phyloP scores from a whole-genome alignment of 2,113 vertebrate genomes.

The Trogon surrucura region DNA sequence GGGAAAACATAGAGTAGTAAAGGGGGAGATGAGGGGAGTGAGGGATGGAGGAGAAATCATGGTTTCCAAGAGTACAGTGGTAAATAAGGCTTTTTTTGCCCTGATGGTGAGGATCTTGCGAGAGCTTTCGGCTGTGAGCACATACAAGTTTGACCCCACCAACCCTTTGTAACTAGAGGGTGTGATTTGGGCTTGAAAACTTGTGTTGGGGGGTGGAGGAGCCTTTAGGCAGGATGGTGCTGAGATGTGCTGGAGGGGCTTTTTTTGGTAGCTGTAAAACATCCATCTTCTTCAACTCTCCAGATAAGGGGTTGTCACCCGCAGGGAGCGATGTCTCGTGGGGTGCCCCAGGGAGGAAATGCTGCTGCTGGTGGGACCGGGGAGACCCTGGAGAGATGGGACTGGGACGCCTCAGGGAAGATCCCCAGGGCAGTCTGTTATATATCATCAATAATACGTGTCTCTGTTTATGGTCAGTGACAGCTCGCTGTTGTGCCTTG shows the following conservation, averaged over 20 bases:
- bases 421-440: constrained; percentile 6
- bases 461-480: neutral
- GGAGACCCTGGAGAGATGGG: neutral
- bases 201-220: neutral
- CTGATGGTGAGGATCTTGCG: neutral
- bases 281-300: neutral
- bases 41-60: constrained; percentile 63
- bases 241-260: neutral
- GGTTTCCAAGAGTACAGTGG: constrained; percentile 64
- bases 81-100: constrained; percentile 25
- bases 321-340: rapidly evolving
- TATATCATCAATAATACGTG: neutral
- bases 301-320: neutral
- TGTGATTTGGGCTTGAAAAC: neutral
- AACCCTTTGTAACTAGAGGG: neutral
- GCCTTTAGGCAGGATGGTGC: neutral
- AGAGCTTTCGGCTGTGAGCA: neutral
- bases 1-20: constrained; percentile 71
- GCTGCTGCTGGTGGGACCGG: neutral
- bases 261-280: neutral
- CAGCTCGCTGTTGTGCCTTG: constrained; percentile 25
- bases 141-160: neutral
- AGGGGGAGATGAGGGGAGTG: constrained; percentile 63
- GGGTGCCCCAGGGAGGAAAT: neutral
- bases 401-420: neutral